Conservation (phyloP, 2,888 invertebrate genomes). For the Nomada lathburiana region DNA sequence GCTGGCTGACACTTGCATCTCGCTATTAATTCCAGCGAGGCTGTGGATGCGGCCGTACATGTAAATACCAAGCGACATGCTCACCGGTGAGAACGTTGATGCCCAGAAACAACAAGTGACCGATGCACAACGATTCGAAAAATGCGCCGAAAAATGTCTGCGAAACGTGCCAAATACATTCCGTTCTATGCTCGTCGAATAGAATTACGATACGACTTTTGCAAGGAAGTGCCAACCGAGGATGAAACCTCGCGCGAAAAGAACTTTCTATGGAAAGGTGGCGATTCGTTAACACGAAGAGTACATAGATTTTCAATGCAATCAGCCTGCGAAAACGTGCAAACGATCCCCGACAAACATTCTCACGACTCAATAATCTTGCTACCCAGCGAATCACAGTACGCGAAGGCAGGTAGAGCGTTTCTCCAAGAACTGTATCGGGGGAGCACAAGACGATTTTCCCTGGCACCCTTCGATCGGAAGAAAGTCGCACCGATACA, state of each 20-base stretch:
- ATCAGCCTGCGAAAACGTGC: neutral
- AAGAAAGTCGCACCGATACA: neutral
- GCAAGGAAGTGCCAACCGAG: neutral
- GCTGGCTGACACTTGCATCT: conserved; percentile 62
- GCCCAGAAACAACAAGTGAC: conserved; percentile 57
- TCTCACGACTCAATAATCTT: neutral
- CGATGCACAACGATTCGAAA: conserved; percentile 42
- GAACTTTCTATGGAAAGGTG: conserved; percentile 1
- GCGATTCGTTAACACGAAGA: neutral
- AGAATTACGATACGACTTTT: neutral
- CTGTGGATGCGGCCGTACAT: conserved; percentile 40
- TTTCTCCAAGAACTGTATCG: neutral
- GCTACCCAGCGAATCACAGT: neutral
- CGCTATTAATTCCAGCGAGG: conserved; percentile 66
- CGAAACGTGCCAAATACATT: neutral
- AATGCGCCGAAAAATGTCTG: neutral
- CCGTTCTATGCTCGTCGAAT: neutral
- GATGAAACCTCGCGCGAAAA: neutral
- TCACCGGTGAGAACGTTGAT: conserved; percentile 38
- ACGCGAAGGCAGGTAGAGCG: neutral
- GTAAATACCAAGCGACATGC: conserved; percentile 65
- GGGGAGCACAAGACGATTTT: conserved; percentile 3
- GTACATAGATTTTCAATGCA: neutral
- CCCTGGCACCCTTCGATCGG: conserved; percentile 23
- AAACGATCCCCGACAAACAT: neutral